These are phyloP conservation scores for Ceratosolen fusciceps DNA, from an alignment of 1,140 invertebrate species.

Conservation along the genomic window DNA sequence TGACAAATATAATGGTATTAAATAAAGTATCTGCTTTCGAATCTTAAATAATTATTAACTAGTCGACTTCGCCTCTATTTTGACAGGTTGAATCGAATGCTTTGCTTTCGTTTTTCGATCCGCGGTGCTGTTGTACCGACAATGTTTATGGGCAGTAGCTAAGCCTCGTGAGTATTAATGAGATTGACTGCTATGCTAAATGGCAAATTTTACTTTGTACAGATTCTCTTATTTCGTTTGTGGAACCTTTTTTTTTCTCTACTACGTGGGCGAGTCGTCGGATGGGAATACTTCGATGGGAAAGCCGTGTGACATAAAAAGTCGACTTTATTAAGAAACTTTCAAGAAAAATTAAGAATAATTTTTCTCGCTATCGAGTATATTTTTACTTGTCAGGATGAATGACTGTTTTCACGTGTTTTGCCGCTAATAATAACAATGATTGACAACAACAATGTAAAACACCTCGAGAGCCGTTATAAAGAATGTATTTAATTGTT, in stretches of 20 bases:
- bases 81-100: neutral
- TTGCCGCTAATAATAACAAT: neutral
- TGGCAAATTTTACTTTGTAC: neutral
- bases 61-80: neutral
- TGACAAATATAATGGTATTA: no score
- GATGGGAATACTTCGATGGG: neutral
- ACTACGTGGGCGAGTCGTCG: neutral
- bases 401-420: neutral
- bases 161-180: constrained; percentile 8
- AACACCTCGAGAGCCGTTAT: no score
- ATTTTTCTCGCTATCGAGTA: neutral
- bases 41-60: neutral
- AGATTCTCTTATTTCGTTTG: constrained; percentile 6
- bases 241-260: neutral
- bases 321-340: neutral
- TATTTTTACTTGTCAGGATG: neutral
- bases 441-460: no score
- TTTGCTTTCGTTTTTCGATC: constrained; percentile 21
- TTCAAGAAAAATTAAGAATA: neutral
- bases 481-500: no score
- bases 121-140: no score
- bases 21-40: neutral
- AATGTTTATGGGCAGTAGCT: constrained; percentile 15
- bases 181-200: neutral
- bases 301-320: neutral